Base-by-base conservation (phyloP, 2,113 vertebrate species). In the Lophius piscatorius region DNA sequence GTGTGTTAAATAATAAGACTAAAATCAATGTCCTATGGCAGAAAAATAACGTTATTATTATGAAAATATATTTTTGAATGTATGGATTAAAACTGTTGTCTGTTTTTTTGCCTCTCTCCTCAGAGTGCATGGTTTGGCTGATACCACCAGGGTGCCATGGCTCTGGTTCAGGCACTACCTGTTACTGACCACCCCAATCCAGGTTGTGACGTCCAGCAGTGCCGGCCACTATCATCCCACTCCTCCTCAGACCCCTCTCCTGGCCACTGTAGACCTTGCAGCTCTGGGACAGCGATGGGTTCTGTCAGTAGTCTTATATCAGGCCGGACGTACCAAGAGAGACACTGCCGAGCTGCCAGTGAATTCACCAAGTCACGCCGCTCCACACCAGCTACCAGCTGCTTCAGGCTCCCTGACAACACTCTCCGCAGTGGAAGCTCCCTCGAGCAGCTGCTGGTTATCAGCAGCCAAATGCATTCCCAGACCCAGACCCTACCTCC, bases 221-320 rank as follows among this genome's bases (percentile, higher is more conserved):
- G 80, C 74, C 73, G 54, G 0, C 14, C 90, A 0, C 11, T 81
- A 0, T 29, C 86, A 3, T 57, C 22, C 28, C 73, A 83, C 82
- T 55, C 50, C 58, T 12, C 1, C 56, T 47, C 84, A 1, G 68
- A 66, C 35, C 65, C 80, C 59, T 81, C 71, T 74, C 75, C 82
- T 1, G 70, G 39, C 34, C 50, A 74, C 63, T 84, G 81, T 46
- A 74, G 64, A 21, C 66, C 81, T 42, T 78, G 73, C 41, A 80
- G 61, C 56, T 44, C 79, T 31, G 50, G 77, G 16, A 70, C 85
- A 76, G 74, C 88, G 82, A 98, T 98, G 96, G 96, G 97, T 71
- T 98, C 96, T 0, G 97, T 98, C 35, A 92, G 97, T 88, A 98
- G 96, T 80, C 94, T 98, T 54, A 95, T 98, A 81, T 96, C 97